Evolutionary conservation across 2,888 invertebrate genomes (phyloP).

Genomic region (Lochmaea capreae): DNA sequence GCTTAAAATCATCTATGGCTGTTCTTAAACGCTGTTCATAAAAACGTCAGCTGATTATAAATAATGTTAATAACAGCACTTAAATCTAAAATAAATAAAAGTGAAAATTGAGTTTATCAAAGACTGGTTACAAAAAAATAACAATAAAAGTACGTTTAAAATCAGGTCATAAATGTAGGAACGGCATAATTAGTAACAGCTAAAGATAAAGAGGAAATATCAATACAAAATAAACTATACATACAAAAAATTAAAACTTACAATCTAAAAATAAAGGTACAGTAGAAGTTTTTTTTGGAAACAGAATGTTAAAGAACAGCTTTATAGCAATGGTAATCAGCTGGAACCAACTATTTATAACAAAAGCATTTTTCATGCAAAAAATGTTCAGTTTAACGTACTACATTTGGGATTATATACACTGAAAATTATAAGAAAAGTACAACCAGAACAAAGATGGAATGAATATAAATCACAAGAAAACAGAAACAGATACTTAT

Average conservation of each 20-base stretch:
- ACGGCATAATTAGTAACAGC: neutral
- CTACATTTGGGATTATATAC: too few species aligned
- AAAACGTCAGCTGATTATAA: neutral
- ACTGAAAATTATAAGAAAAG: neutral
- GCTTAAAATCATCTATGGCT: slow-evolving; percentile 1
- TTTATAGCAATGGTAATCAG: neutral
- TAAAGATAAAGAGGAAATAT: neutral
- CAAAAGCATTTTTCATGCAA: neutral
- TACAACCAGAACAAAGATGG: neutral
- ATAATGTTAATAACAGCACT: neutral
- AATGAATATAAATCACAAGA: neutral
- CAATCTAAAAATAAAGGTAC: slow-evolving; percentile 2
- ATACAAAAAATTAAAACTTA: neutral
- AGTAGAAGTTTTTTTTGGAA: neutral
- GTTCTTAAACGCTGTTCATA: neutral
- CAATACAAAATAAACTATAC: neutral
- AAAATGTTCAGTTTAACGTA: neutral
- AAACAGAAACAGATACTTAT: neutral
- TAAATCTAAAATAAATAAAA: slow-evolving; percentile 1
- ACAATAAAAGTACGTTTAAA: slow-evolving; percentile 3
- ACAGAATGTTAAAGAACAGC: neutral
- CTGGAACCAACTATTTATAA: neutral
- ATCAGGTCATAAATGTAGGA: slow-evolving; percentile 5
- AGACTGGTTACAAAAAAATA: slow-evolving; percentile 4
- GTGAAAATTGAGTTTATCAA: neutral